Conservation (phyloP, 2,888 invertebrate species). For the Acanthosoma haemorrhoidale region DNA sequence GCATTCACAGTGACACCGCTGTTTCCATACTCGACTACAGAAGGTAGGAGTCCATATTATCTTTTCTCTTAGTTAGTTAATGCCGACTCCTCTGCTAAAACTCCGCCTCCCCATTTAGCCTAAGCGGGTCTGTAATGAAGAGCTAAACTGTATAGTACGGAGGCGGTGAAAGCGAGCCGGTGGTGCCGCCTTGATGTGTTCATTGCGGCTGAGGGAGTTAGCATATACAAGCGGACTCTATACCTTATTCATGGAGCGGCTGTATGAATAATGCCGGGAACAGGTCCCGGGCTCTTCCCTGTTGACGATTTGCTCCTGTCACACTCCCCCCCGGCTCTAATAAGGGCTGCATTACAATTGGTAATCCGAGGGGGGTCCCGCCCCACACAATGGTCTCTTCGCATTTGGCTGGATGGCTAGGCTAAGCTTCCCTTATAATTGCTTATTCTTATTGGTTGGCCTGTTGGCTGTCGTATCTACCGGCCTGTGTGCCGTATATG, state of each 20-base stretch:
- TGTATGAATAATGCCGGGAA: not conserved
- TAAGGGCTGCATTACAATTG: slow-evolving; percentile 34
- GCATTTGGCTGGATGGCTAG: too few species aligned
- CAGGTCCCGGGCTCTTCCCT: not conserved
- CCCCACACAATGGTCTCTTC: not conserved
- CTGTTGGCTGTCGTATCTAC: too few species aligned
- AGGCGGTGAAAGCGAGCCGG: not conserved
- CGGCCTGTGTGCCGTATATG: too few species aligned
- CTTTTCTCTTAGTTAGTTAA: too few species aligned
- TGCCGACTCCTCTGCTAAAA: too few species aligned
- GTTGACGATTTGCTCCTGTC: slow-evolving; percentile 37
- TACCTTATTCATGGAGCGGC: not conserved
- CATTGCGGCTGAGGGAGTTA: not conserved
- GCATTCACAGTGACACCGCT: too few species aligned
- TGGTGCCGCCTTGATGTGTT: slow-evolving; percentile 20
- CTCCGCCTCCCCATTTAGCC: not conserved
- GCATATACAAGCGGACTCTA: not conserved
- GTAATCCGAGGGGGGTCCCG: slow-evolving; percentile 20
- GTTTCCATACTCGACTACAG: too few species aligned
- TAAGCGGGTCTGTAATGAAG: not conserved
- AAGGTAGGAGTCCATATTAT: too few species aligned
- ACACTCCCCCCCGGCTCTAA: slow-evolving; percentile 13
- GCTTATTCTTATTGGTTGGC: too few species aligned
- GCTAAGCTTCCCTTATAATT: too few species aligned
- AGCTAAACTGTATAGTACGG: not conserved